These are phyloP conservation scores for Nomada fabriciana DNA, from an alignment of 2,888 invertebrate species.

Conservation along the genomic window DNA sequence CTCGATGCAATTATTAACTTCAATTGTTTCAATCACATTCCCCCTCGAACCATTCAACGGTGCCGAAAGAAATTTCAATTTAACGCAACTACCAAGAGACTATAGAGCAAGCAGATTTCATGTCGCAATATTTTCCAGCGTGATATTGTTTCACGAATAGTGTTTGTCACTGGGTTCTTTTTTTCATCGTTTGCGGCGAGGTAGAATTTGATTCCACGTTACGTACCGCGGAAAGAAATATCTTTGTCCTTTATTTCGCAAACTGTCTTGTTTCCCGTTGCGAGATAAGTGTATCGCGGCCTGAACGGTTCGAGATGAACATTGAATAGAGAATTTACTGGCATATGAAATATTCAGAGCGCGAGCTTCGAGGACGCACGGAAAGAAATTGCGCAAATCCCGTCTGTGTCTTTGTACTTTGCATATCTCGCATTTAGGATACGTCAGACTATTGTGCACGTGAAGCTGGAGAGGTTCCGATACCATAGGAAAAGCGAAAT, in stretches of 20 bases:
- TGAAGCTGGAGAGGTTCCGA: background rate
- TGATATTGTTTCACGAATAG: too few relatives aligned
- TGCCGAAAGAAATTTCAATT: slow-evolving; percentile 27
- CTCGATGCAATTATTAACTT: background rate
- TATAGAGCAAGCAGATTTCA: too few relatives aligned
- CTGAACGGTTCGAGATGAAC: slow-evolving; percentile 3
- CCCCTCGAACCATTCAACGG: too few relatives aligned
- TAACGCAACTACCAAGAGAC: background rate
- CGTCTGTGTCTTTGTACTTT: background rate
- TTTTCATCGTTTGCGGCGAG: too few relatives aligned
- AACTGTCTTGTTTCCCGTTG: background rate
- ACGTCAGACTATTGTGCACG: background rate
- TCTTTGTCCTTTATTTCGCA: background rate
- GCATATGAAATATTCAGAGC: slow-evolving; percentile 27
- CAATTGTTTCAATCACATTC: background rate
- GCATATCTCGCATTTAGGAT: background rate
- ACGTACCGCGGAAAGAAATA: background rate
- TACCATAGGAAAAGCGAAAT: too few relatives aligned
- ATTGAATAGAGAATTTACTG: background rate
- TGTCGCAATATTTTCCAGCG: background rate
- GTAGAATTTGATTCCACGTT: too few relatives aligned
- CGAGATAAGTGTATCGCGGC: background rate
- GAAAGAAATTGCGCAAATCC: slow-evolving; percentile 19
- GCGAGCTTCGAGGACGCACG: background rate
- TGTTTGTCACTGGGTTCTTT: too few relatives aligned